These are phyloP conservation scores for Idaea straminata DNA, from an alignment of 2,888 invertebrate genomes.

Conservation along the genomic window DNA sequence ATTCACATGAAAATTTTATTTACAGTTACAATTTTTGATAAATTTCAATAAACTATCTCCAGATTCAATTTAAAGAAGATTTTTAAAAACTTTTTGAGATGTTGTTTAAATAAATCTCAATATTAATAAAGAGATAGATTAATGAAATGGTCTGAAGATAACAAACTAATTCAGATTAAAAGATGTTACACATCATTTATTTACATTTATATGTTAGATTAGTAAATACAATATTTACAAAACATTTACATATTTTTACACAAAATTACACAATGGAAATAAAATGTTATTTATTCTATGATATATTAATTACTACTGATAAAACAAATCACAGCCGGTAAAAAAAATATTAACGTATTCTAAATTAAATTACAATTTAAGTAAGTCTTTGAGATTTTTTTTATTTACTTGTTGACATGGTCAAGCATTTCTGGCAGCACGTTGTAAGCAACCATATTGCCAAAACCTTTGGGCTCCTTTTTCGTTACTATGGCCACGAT, in stretches of 20 bases:
- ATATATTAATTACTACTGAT: slow-evolving; percentile 32
- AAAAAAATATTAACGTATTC: slow-evolving; percentile 30
- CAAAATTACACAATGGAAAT: slow-evolving; percentile 38
- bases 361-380: slow-evolving; percentile 5
- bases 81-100: too few species aligned
- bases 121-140: slow-evolving; percentile 49
- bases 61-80: too few species aligned
- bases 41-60: too few species aligned
- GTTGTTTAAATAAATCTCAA: background rate
- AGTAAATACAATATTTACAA: slow-evolving; percentile 48
- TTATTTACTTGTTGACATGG: slow-evolving; percentile 58
- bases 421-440: slow-evolving; percentile 75
- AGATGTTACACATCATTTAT: slow-evolving; percentile 68
- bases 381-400: slow-evolving; percentile 38
- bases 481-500: slow-evolving; percentile 76
- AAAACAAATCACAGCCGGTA: slow-evolving; percentile 50
- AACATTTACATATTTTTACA: slow-evolving; percentile 37
- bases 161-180: slow-evolving; percentile 60
- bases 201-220: slow-evolving; percentile 41
- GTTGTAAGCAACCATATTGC: slow-evolving; percentile 77
- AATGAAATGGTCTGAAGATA: slow-evolving; percentile 67
- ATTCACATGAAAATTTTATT: slow-evolving; percentile 66
- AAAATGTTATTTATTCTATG: slow-evolving; percentile 43
- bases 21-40: too few species aligned
- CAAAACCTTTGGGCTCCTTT: slow-evolving; percentile 72